Percentiles rank a stretch among this genome's conserved stretches.
Conservation (phyloP, 1,140 invertebrate genomes). For the Muscidifurax raptorellus region DNA sequence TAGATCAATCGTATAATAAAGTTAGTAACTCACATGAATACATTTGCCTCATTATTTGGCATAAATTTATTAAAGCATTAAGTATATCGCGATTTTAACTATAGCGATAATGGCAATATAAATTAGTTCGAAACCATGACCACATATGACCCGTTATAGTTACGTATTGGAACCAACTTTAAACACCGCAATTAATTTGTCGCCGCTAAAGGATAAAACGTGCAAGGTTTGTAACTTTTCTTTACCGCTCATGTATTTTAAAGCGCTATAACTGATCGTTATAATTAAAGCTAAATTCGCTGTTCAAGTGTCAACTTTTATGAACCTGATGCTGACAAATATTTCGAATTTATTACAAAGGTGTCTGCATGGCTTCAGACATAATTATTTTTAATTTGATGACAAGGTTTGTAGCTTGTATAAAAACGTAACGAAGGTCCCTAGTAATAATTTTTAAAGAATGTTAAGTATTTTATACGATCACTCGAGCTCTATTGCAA, state of each 20-base stretch:
- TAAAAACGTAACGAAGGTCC: too few relatives aligned
- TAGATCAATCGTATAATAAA: not conserved
- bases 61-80: not conserved
- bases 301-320: not conserved
- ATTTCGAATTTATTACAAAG: not conserved
- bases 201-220: not conserved
- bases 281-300: not conserved
- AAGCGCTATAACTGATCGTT: not conserved
- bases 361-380: too few relatives aligned
- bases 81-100: not conserved
- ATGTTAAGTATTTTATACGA: too few relatives aligned
- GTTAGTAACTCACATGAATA: not conserved
- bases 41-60: not conserved
- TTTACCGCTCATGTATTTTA: not conserved
- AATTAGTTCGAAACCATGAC: not conserved
- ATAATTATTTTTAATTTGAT: too few relatives aligned
- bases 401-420: too few relatives aligned
- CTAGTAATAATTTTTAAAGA: too few relatives aligned
- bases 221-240: not conserved
- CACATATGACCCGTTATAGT: not conserved
- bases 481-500: too few relatives aligned
- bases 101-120: not conserved
- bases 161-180: not conserved
- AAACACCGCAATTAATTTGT: not conserved
- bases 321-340: not conserved